phyloP scores from a whole-genome alignment of 2,888 invertebrate species.

The Lumbricus terrestris region DNA sequence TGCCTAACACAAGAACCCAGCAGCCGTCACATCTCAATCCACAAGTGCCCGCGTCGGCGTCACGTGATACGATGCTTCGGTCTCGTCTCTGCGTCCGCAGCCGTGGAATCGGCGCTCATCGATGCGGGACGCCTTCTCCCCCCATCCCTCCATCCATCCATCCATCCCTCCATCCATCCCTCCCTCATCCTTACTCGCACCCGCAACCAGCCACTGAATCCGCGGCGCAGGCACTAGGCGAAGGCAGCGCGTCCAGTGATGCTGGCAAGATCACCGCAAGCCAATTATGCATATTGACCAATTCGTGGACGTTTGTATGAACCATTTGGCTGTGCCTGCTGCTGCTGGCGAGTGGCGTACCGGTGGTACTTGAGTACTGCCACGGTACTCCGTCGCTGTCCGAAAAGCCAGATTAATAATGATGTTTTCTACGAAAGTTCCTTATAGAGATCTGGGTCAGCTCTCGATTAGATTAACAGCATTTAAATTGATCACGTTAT shows the following conservation, averaged over 20 bases:
- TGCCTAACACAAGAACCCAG: background rate
- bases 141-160: background rate
- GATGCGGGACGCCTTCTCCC: background rate
- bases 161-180: too few relatives aligned
- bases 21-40: constrained; percentile 3
- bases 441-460: background rate
- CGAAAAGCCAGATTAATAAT: background rate
- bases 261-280: background rate
- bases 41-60: background rate
- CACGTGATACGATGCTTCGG: background rate
- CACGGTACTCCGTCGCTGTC: background rate
- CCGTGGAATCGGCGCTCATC: background rate
- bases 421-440: background rate
- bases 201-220: background rate
- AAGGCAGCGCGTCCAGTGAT: background rate
- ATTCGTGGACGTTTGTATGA: background rate
- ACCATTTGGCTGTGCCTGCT: background rate
- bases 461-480: background rate
- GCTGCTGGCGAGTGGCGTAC: background rate
- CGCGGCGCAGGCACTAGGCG: background rate
- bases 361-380: background rate
- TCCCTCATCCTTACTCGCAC: background rate
- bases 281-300: constrained; percentile 15
- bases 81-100: background rate
- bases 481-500: background rate